Conservation (phyloP, 1,140 invertebrate genomes). For the Lepidurus apus region DNA sequence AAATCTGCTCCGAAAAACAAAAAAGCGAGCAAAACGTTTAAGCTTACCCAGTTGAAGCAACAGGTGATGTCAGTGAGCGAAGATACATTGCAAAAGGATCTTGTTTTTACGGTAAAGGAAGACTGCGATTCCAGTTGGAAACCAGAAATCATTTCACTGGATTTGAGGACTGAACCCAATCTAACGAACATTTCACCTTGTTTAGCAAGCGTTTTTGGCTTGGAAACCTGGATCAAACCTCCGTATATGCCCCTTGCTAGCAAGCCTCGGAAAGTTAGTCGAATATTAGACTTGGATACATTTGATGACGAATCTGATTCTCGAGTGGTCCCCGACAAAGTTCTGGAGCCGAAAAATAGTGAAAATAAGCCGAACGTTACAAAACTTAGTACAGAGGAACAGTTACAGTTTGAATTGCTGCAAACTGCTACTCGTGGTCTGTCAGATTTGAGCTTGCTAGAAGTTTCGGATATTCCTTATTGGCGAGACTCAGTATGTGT, state of each 20-base stretch:
- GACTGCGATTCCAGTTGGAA: neutral
- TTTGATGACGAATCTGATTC: neutral
- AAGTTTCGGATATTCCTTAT: neutral
- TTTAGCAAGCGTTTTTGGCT: neutral
- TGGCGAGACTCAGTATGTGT: neutral
- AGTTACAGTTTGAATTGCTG: neutral
- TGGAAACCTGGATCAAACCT: neutral
- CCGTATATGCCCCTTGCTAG: neutral
- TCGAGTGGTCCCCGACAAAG: neutral
- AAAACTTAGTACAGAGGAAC: neutral
- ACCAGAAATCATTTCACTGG: neutral
- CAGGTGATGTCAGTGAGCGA: neutral
- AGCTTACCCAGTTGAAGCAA: neutral
- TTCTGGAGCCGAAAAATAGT: neutral
- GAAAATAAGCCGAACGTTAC: neutral
- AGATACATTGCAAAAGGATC: neutral
- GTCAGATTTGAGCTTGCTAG: constrained; percentile 3
- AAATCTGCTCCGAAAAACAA: neutral
- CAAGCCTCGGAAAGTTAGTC: neutral
- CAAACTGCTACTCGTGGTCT: neutral
- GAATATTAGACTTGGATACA: neutral
- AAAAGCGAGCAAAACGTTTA: neutral
- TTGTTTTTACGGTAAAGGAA: neutral
- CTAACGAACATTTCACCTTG: neutral
- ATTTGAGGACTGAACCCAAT: neutral